Conservation (phyloP, 1,140 invertebrate genomes). For the Drosophila kepulauana region DNA sequence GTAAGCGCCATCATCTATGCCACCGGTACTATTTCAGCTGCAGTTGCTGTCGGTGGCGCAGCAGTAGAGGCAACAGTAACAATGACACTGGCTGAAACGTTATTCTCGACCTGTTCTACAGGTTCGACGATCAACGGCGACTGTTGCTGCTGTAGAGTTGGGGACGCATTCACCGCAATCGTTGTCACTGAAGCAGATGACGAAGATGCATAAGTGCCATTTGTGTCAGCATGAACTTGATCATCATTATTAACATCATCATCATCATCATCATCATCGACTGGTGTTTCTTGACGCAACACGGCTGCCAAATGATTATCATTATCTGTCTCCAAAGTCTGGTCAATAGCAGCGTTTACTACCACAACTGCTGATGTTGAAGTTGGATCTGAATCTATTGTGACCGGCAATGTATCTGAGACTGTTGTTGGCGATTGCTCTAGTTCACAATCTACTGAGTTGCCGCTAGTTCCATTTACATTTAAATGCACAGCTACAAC, state of each 20-base stretch:
- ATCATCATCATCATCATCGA: slow-evolving; percentile 69
- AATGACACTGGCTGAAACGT: slow-evolving; percentile 72
- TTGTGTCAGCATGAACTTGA: slow-evolving; percentile 45
- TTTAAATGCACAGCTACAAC: slow-evolving; percentile 70
- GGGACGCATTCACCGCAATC: slow-evolving; percentile 68
- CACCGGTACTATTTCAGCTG: slow-evolving; percentile 65
- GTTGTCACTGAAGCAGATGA: slow-evolving; percentile 67
- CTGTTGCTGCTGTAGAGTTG: slow-evolving; percentile 21
- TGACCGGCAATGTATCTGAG: slow-evolving; percentile 32
- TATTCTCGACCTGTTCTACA: slow-evolving; percentile 83
- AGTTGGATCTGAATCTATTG: slow-evolving; percentile 22
- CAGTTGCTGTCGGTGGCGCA: slow-evolving; percentile 21
- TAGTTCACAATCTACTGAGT: slow-evolving; percentile 46
- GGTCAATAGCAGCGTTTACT: slow-evolving; percentile 32
- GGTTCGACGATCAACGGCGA: slow-evolving; percentile 62
- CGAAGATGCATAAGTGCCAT: slow-evolving; percentile 58
- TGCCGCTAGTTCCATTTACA: slow-evolving; percentile 69
- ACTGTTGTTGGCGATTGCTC: slow-evolving; percentile 35
- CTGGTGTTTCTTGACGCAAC: slow-evolving; percentile 77
- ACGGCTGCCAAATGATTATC: slow-evolving; percentile 75
- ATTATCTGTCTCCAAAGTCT: slow-evolving; percentile 54
- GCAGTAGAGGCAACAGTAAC: slow-evolving; percentile 53
- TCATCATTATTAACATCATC: slow-evolving; percentile 48
- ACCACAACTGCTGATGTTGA: slow-evolving; percentile 4
- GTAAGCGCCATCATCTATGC: slow-evolving; percentile 53